Percentiles rank a stretch among this genome's conserved stretches.
phyloP scores from a whole-genome alignment of 1,140 invertebrate species.

The Spodoptera litura region DNA sequence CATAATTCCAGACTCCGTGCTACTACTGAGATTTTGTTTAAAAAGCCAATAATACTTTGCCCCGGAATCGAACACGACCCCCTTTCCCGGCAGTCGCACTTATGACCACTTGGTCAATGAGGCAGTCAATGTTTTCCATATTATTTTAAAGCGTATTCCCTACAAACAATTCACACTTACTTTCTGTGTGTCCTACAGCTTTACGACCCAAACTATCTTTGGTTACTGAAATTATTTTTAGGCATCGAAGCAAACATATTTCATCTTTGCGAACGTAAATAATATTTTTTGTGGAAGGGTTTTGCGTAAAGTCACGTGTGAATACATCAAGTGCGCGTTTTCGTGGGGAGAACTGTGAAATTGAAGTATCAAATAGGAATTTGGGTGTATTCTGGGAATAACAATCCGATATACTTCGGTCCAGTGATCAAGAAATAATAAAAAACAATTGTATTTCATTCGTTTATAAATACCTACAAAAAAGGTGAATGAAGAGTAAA shows the following conservation, averaged over 20 bases:
- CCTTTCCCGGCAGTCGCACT: too few species aligned
- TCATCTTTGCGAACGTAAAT: neutral
- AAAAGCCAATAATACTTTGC: too few species aligned
- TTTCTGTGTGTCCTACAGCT: too few species aligned
- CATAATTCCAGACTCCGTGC: too few species aligned
- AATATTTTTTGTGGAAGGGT: neutral
- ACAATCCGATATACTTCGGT: constrained; percentile 17
- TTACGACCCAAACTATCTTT: neutral
- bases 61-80: too few species aligned
- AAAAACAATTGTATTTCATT: constrained; percentile 9
- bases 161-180: too few species aligned
- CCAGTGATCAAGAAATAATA: constrained; percentile 1
- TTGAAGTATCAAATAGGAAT: constrained; percentile 37
- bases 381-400: constrained; percentile 30
- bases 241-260: neutral
- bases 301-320: neutral
- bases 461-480: neutral
- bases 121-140: too few species aligned
- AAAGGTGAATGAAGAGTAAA: too few species aligned
- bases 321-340: neutral
- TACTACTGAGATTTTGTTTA: too few species aligned
- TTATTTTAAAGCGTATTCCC: too few species aligned
- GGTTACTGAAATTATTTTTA: neutral
- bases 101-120: too few species aligned
- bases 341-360: constrained; percentile 34